phyloP scores from a whole-genome alignment of 2,888 invertebrate species.

The Sabatieria punctata region DNA sequence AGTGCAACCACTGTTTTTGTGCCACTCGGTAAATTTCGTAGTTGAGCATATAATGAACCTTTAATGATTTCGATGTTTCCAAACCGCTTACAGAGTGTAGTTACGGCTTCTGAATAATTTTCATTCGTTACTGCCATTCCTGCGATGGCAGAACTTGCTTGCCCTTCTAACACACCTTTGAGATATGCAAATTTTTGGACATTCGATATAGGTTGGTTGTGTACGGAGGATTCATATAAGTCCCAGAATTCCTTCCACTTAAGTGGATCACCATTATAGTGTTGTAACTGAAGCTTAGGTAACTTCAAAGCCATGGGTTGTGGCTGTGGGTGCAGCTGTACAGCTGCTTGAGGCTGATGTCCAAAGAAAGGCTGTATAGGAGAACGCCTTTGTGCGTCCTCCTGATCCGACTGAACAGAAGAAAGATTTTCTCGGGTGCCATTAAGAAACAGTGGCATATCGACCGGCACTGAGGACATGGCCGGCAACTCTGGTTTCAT shows the following conservation, averaged over 20 bases:
- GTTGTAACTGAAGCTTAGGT: neutral
- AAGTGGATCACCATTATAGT: neutral
- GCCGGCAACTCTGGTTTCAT: too few species aligned
- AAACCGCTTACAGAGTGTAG: neutral
- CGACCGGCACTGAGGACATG: too few species aligned
- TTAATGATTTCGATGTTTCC: neutral
- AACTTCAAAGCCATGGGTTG: neutral
- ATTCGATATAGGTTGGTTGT: neutral
- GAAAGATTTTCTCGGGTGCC: too few species aligned
- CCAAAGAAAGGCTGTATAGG: too few species aligned
- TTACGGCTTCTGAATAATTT: neutral
- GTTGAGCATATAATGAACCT: neutral
- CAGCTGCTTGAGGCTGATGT: too few species aligned
- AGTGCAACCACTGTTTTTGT: neutral
- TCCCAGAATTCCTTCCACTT: neutral
- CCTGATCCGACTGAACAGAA: too few species aligned
- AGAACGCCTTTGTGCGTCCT: too few species aligned
- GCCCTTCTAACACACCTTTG: neutral
- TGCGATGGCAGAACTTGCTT: neutral
- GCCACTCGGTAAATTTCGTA: neutral
- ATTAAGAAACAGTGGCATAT: too few species aligned
- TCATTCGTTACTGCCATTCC: neutral
- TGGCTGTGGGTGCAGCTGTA: too few species aligned
- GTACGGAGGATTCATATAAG: neutral
- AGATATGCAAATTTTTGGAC: neutral